Evolutionary conservation across 2,888 invertebrate genomes (phyloP), one percentile per base, ranked within the genome.

Genomic region (Vanessa cardui): DNA sequence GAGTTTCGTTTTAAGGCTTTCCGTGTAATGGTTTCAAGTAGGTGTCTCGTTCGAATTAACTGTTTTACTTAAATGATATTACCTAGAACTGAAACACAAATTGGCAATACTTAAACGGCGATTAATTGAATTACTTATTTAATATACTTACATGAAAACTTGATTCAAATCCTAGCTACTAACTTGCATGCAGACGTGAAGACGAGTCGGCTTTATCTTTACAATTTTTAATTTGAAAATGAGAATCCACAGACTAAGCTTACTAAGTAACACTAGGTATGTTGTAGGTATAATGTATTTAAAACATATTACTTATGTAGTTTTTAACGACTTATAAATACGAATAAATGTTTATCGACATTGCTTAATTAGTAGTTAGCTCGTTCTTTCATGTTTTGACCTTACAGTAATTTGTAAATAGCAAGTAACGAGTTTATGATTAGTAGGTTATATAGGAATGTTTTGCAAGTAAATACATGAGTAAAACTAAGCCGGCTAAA

Each of bases 171-270:
- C 77, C 78, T 61, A 70, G 62, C 71, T 81, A 83, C 82, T 82
- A 79, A 77, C 82, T 83, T 75, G 69, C 54, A 82, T 87, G 87
- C 86, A 85, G 77, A 84, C 82, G 74, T 77, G 80, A 31, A 50
- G 56, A 47, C 1, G 50, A 61, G 58, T 21, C 12, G 39, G 39
- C 12, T 39, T 39, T 12, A 12, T 2, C 9, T 39, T 39, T 50
- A 26, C 12, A 15, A 18, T 49, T 49, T 16, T 49, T 49, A 49
- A 49, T 20, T 9, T 18, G 2, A 49, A 46, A 49, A 49, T 18
- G 20, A 20, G 2, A 20, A 18, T 18, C 49, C 49, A 49, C 49
- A 18, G 49, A 20, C 9, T 49, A 20, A 49, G 9, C 39, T 39
- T 39, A 39, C 39, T 12, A 39, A 39, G 39, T 12, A 39, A 39